Conservation (phyloP, 1,140 invertebrate species). For the Archivesica marissinica region DNA sequence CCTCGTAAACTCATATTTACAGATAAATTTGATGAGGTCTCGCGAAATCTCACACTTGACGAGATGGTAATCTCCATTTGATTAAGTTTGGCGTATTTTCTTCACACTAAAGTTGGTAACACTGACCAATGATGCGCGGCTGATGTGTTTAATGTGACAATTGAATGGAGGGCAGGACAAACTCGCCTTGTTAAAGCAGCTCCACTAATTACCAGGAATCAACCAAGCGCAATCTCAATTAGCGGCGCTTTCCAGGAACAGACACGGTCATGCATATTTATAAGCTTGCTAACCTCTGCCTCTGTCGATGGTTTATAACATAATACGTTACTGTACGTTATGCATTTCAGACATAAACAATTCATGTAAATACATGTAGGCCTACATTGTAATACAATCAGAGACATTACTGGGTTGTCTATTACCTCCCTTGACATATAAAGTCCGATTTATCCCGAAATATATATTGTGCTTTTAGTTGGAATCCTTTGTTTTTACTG, state of each 20-base stretch:
- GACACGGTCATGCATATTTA: slow-evolving; percentile 31
- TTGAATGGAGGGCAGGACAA: slow-evolving; percentile 21
- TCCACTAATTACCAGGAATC: slow-evolving; percentile 24
- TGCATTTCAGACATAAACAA: too few relatives aligned
- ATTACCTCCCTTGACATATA: too few relatives aligned
- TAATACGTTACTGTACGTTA: too few relatives aligned
- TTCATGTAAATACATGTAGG: too few relatives aligned
- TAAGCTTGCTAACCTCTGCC: neutral
- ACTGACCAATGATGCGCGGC: slow-evolving; percentile 34
- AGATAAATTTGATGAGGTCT: slow-evolving; percentile 64
- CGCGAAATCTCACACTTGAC: slow-evolving; percentile 56
- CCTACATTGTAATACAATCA: too few relatives aligned
- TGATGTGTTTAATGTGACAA: slow-evolving; percentile 54
- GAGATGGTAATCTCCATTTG: slow-evolving; percentile 63
- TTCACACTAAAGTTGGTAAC: slow-evolving; percentile 36
- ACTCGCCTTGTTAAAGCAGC: slow-evolving; percentile 29
- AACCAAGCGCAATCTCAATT: slow-evolving; percentile 31
- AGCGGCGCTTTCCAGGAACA: slow-evolving; percentile 14
- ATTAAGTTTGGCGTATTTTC: slow-evolving; percentile 50
- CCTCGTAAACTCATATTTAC: slow-evolving; percentile 65
- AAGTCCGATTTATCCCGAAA: too few relatives aligned
- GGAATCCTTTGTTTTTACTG: too few relatives aligned
- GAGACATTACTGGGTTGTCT: too few relatives aligned
- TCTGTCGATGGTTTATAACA: neutral
- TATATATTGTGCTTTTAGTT: too few relatives aligned